Percentiles rank a stretch among this genome's conserved stretches.
Conservation (phyloP, 1,140 invertebrate species). For the Drosophila ironensis region DNA sequence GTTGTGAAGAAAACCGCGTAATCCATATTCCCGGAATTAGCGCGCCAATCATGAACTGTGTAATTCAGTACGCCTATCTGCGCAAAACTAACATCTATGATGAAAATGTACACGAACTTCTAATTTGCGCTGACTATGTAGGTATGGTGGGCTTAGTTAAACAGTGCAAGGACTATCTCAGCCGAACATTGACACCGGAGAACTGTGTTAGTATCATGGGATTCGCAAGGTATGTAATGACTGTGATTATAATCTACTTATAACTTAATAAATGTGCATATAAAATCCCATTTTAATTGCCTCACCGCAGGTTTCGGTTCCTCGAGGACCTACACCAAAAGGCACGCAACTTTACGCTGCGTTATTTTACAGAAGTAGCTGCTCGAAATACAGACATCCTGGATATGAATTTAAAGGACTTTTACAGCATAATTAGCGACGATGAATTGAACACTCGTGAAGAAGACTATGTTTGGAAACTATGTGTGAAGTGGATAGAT, state of each 20-base stretch:
- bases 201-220: conserved; percentile 92
- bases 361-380: conserved; percentile 88
- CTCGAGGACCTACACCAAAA: conserved; percentile 87
- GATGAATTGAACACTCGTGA: conserved; percentile 88
- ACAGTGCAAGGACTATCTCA: conserved; percentile 89
- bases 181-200: conserved; percentile 85
- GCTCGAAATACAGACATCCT: conserved; percentile 88
- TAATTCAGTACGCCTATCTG: conserved; percentile 93
- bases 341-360: conserved; percentile 87
- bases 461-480: conserved; percentile 84
- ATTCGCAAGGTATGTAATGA: conserved; percentile 86
- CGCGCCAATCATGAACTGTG: conserved; percentile 87
- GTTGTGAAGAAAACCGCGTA: conserved; percentile 81
- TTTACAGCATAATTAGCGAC: conserved; percentile 88
- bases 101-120: conserved; percentile 89
- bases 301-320: conserved; percentile 61
- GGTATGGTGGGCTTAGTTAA: conserved; percentile 89
- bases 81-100: conserved; percentile 87
- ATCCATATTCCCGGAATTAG: conserved; percentile 89
- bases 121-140: conserved; percentile 90
- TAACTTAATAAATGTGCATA: not conserved
- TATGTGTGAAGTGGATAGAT: conserved; percentile 84
- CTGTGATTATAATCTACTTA: not conserved
- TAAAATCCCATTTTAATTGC: conserved; percentile 48
- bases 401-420: conserved; percentile 86